Evolutionary conservation across 2,797 vertebrate genomes (phyloP), one percentile per base, ranked within the genome.

Genomic region (Mus minutoides): DNA sequence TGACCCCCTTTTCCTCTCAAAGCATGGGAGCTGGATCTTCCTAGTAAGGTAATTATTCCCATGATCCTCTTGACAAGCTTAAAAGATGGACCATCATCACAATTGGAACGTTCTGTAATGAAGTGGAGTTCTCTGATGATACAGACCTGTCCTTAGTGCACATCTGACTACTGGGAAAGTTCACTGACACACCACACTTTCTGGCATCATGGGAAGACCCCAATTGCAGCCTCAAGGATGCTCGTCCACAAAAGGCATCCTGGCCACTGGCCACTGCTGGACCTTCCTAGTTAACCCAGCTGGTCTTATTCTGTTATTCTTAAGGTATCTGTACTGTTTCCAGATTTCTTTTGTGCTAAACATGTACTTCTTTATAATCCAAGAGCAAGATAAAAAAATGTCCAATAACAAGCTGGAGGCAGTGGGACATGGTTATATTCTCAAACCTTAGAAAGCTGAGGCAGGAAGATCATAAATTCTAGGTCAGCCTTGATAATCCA

Each of bases 311-410:
- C 21, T 84, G 26, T 24, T 90, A 60, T 58, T 90, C 91, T 88
- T 92, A 90, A 87, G 37, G 54, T 46, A n/a, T 13, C 43, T 67
- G 9, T 37, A 34, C 92, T 85, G 58, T 96, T 84, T 80, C 21
- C 49, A 84, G 60, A 56, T 75, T 76, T 93, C 34, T 76, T 80
- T 29, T 64, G 49, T 87, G 43, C 9, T 58, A 62, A 73, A 75
- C 2, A 11, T 52, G 0, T 86, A 29, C 37, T 46, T 24, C n/a
- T 82, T 92, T 71, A 56, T 56, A 88, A 83, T 76, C 69, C 69
- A 80, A 73, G 64, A 49, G 40, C 64, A 64, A 82, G 87, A 71
- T 71, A 43, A 85, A 43, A 85, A 92, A 95, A 86, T 31, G 52
- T 69, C 26, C 34, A 67, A 10, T 75, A 77, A 24, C 87, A n/a